Conservation (phyloP, 2,797 vertebrate genomes). For the Pseudochaenichthys georgianus region DNA sequence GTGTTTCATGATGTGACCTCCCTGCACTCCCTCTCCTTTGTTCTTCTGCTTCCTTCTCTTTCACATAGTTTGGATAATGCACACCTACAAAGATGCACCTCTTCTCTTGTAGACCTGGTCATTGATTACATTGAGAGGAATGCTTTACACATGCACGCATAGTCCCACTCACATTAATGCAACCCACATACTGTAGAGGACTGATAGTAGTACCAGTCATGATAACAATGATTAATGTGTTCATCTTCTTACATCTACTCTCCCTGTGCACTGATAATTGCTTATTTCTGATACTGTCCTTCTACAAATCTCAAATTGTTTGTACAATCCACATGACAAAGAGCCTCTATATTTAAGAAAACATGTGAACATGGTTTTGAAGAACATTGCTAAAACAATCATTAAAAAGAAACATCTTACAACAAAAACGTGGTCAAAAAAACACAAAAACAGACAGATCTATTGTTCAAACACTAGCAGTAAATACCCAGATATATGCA, state of each 20-base stretch:
- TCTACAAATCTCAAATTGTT: constrained; percentile 53
- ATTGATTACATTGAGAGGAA: constrained; percentile 44
- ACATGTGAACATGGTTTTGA: constrained; percentile 8
- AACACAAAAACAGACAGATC: no score
- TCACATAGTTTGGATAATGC: constrained; percentile 35
- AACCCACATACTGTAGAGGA: constrained; percentile 72
- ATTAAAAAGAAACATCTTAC: no score
- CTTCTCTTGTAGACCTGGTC: constrained; percentile 30
- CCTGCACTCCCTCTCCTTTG: constrained; percentile 23
- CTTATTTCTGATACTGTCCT: constrained; percentile 64
- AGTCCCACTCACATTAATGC: constrained; percentile 67
- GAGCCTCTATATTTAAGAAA: constrained; percentile 11
- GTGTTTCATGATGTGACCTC: constrained; percentile 68
- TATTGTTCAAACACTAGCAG: background rate
- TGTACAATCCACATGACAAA: constrained; percentile 47
- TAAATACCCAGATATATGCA: background rate
- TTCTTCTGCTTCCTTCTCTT: constrained; percentile 4
- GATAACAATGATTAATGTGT: constrained; percentile 82
- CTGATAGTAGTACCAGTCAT: constrained; percentile 66
- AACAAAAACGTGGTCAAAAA: no score
- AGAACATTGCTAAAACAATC: constrained; percentile 1
- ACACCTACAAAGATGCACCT: constrained; percentile 45
- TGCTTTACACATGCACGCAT: constrained; percentile 48
- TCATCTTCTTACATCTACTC: constrained; percentile 75
- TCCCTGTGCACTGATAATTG: constrained; percentile 74